Base-by-base conservation (phyloP, 2,113 vertebrate genomes). In the Amblyornis subalaris region DNA sequence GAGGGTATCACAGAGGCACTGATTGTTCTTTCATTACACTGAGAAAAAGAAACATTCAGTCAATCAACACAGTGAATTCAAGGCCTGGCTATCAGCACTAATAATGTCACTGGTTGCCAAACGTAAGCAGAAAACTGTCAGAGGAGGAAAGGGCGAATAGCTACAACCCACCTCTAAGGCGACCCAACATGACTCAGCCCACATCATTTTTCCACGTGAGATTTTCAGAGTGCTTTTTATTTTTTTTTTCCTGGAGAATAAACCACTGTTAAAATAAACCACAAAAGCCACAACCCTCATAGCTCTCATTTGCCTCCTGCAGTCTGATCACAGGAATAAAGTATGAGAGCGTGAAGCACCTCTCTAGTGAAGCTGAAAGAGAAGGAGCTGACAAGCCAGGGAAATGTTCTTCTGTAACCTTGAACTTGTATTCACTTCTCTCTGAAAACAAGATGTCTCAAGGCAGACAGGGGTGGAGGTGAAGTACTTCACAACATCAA, bases 381-480 rank as follows among this genome's bases (percentile, higher is more conserved):
- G 87, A 90, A 90, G 92, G 89, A 94, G 94, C 83, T 96, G 89
- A 95, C 90, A 94, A 96, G 91, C 85, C 47, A 89, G 88, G 89
- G 89, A 95, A 90, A 94, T 93, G 90, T 93, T 97, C 85, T 94
- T 29, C 36, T 53, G 69, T 92, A 96, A 96, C 96, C 96, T 97
- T 96, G 95, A 97, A 96, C 96, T 96, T 95, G 74, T 91, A 88
- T 96, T 96, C 91, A 91, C 94, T 93, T 96, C 93, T 91, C 89
- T 95, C 91, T 92, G 95, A 96, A 97, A 96, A 96, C 88, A 96
- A 94, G 92, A 95, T 88, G 91, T 97, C 96, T 97, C 96, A 93
- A 95, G 91, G 62, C 92, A 96, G 96, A 80, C 87, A 94, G 79
- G 78, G 93, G 95, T 96, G 87, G 83, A 94, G 94, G 88, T 94